Evolutionary conservation across 2,888 invertebrate species (phyloP), one percentile per base, ranked within the genome.

Genomic region (Cristatella mucedo): DNA sequence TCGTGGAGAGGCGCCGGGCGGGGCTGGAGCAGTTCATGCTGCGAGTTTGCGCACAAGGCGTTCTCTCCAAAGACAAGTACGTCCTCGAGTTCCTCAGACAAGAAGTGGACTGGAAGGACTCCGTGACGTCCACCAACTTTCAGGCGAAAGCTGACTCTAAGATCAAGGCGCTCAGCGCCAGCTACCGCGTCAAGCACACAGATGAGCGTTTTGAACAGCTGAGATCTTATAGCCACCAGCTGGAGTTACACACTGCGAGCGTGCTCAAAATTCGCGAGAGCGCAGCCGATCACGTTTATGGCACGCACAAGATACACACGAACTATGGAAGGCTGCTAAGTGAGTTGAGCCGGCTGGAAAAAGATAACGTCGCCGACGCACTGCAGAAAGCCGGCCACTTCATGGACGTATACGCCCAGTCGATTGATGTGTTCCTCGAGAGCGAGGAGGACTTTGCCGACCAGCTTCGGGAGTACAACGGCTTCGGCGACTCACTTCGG

Each of bases 321-420:
- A 79, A 80, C 66, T 82, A 82, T 52, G 82, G 82, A 1, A 73
- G 80, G 33, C 73, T 82, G 41, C 81, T 82, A 56, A 80, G 80
- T 51, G 82, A 83, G 61, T 83, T 82, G 82, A 81, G 82, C 59
- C 80, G 77, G 22, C 75, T 79, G 38, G 83, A 83, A 56, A 78
- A 76, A 50, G 60, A 62, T 13, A 77, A 78, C 44, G 80, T 82
- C 78, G 80, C 77, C 0, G 82, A 82, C 56, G 78, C 78, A 0
- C 56, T 83, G 38, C 81, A 73, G 68, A 72, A 71, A 62, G 71
- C 72, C 18, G 73, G 73, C 1, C 74, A 74, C 51, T 73, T 72
- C 51, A 66, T 73, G 74, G 79, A 80, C 63, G 78, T 78, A 46
- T 74, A 45, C 33, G 41, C 16, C n/a, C 22, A 36, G 36, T 22